Percentiles rank a stretch among this genome's conserved stretches.
phyloP scores from a whole-genome alignment of 1,140 invertebrate species.

The Maniola jurtina region DNA sequence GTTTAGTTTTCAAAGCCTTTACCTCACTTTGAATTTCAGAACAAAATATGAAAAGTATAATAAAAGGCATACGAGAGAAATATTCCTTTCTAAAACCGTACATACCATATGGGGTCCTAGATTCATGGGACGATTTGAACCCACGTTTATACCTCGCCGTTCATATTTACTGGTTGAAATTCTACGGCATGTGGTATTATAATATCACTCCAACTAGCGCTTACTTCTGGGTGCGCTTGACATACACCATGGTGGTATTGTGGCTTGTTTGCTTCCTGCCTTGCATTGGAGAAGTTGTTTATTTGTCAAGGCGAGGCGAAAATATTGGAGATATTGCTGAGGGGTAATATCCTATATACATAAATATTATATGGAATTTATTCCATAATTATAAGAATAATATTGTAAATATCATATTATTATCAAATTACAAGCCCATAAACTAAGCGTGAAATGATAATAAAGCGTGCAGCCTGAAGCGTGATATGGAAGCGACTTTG shows the following conservation, averaged over 20 bases:
- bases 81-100: slow-evolving; percentile 42
- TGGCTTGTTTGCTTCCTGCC: slow-evolving; percentile 72
- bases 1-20: too few species aligned
- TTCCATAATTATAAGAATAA: too few species aligned
- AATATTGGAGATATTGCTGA: slow-evolving; percentile 73
- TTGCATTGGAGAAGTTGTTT: slow-evolving; percentile 68
- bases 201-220: slow-evolving; percentile 42
- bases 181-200: slow-evolving; percentile 75
- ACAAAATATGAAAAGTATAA: slow-evolving; percentile 46
- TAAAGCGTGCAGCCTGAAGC: too few species aligned
- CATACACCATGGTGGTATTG: slow-evolving; percentile 58
- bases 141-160: slow-evolving; percentile 65
- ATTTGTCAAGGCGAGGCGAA: slow-evolving; percentile 61
- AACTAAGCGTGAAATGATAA: too few species aligned
- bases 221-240: slow-evolving; percentile 59
- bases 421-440: too few species aligned
- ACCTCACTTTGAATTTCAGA: slow-evolving; percentile 29
- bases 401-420: too few species aligned
- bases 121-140: slow-evolving; percentile 63
- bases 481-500: too few species aligned
- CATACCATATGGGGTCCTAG: slow-evolving; percentile 58
- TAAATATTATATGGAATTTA: too few species aligned
- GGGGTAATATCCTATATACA: slow-evolving; percentile 68
- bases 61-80: slow-evolving; percentile 32
- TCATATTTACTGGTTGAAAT: slow-evolving; percentile 75